These are phyloP conservation scores for Bolinopsis microptera DNA, from an alignment of 37 sponge, comb jelly and placozoan genomes.

Conservation along the genomic window DNA sequence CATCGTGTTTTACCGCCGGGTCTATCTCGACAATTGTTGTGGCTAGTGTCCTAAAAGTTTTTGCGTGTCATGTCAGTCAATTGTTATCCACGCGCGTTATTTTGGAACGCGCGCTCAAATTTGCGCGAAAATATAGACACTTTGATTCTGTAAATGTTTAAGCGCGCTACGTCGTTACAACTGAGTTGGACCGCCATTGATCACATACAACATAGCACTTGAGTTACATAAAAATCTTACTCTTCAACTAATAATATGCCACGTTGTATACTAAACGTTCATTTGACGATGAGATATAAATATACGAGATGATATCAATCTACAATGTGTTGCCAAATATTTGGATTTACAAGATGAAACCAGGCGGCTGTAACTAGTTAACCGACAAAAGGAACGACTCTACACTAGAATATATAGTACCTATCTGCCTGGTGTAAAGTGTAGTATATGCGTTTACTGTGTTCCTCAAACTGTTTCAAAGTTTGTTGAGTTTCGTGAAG, in stretches of 20 bases:
- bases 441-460: neutral
- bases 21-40: neutral
- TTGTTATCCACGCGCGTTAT: neutral
- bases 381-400: too few relatives aligned
- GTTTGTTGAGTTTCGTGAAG: constrained; percentile 6
- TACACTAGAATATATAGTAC: neutral
- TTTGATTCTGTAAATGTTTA: neutral
- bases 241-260: too few relatives aligned
- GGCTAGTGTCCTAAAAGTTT: neutral
- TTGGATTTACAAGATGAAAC: too few relatives aligned
- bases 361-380: too few relatives aligned
- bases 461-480: constrained; percentile 3
- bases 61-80: neutral
- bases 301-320: too few relatives aligned
- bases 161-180: neutral
- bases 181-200: too few relatives aligned
- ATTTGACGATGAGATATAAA: too few relatives aligned
- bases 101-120: neutral
- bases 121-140: neutral
- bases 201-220: too few relatives aligned
- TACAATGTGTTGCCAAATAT: too few relatives aligned
- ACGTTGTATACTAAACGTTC: too few relatives aligned
- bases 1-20: neutral
- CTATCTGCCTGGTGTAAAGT: constrained; percentile 5
- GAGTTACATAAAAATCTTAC: too few relatives aligned